Percentiles rank a stretch among this genome's conserved stretches.
These are phyloP conservation scores for Aspidiotus rigidus DNA, from an alignment of 2,888 invertebrate genomes.

Conservation along the genomic window DNA sequence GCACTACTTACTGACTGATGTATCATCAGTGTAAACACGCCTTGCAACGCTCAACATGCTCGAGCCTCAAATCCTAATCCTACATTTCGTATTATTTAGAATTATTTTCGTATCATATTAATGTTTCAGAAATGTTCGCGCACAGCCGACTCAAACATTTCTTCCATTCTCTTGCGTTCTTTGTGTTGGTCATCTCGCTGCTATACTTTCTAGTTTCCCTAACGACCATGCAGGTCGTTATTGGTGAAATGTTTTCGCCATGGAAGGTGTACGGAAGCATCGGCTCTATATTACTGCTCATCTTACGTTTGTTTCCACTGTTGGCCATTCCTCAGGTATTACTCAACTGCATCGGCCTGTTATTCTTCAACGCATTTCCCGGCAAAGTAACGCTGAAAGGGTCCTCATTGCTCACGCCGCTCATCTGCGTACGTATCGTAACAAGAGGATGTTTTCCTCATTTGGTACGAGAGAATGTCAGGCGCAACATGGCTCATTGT, in stretches of 20 bases:
- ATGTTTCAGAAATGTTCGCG: constrained; percentile 17
- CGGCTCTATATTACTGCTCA: constrained; percentile 63
- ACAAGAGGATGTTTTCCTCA: constrained; percentile 90
- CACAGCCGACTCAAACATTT: constrained; percentile 9
- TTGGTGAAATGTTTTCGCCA: constrained; percentile 52
- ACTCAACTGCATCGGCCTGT: constrained; percentile 77
- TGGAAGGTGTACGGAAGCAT: constrained; percentile 71
- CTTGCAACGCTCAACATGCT: no score
- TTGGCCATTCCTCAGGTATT: constrained; percentile 80
- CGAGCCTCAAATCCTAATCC: neutral
- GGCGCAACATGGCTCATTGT: constrained; percentile 77
- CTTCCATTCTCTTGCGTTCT: constrained; percentile 2
- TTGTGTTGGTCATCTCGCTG: neutral
- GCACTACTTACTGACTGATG: no score
- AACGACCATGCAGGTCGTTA: neutral
- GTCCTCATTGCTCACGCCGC: constrained; percentile 82
- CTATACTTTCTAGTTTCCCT: neutral
- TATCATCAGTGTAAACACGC: no score
- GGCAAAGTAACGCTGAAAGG: constrained; percentile 81
- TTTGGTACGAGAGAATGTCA: constrained; percentile 76
- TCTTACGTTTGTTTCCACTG: constrained; percentile 68
- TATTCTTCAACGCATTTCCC: constrained; percentile 87
- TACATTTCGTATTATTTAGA: neutral
- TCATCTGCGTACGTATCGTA: constrained; percentile 87
- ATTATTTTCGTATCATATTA: neutral